phyloP scores from a whole-genome alignment of 2,797 vertebrate genomes.

The Dallia pectoralis region DNA sequence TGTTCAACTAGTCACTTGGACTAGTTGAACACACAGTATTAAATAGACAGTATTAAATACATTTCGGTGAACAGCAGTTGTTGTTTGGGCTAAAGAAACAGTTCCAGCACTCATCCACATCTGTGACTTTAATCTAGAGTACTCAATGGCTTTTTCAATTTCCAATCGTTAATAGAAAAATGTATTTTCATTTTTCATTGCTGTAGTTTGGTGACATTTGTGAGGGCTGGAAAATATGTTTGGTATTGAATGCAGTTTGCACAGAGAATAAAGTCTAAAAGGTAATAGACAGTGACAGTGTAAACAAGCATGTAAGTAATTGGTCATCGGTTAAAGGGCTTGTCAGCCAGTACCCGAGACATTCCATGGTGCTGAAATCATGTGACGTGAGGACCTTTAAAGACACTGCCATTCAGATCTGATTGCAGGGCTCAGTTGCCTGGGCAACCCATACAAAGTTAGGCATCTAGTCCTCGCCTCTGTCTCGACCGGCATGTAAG shows the following conservation, averaged over 20 bases:
- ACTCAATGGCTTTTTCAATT: constrained; percentile 27
- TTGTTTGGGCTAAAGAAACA: constrained; percentile 53
- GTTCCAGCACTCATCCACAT: constrained; percentile 46
- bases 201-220: constrained; percentile 34
- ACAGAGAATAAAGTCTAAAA: constrained; percentile 43
- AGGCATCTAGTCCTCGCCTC: constrained; percentile 48
- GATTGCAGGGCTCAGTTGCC: constrained; percentile 77
- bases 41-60: neutral
- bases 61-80: constrained; percentile 61
- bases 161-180: neutral
- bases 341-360: constrained; percentile 16
- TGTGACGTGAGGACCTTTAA: constrained; percentile 64
- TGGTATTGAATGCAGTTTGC: constrained; percentile 60
- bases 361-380: constrained; percentile 43
- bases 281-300: constrained; percentile 56
- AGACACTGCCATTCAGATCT: constrained; percentile 77
- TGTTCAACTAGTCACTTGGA: neutral
- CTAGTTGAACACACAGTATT: neutral
- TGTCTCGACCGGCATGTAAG: constrained; percentile 79
- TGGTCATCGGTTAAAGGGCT: constrained; percentile 23
- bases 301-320: constrained; percentile 36
- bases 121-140: constrained; percentile 58
- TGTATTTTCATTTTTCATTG: constrained; percentile 9
- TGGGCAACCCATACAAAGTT: constrained; percentile 80
- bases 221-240: constrained; percentile 55